Conservation (phyloP, 2,888 invertebrate genomes). For the Nemotelus pantherinus region DNA sequence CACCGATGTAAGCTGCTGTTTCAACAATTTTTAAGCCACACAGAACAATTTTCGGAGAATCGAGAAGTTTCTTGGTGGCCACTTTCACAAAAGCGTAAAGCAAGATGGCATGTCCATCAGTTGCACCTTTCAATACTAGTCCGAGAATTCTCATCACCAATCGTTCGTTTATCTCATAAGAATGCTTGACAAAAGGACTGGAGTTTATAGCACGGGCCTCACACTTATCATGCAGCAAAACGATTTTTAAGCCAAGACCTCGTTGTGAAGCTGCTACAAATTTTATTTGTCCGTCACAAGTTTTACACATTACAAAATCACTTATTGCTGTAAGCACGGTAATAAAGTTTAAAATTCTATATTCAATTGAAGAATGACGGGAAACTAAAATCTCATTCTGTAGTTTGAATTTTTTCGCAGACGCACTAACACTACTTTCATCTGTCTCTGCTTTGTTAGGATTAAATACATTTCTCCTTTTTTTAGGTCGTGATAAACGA, state of each 20-base stretch:
- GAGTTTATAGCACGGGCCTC: conserved; percentile 50
- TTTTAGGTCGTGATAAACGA: background rate
- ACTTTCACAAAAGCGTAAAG: background rate
- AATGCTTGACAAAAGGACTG: conserved; percentile 30
- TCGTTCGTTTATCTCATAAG: conserved; percentile 45
- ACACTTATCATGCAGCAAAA: conserved; percentile 53
- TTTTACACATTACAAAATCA: conserved; percentile 47
- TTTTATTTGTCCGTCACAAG: conserved; percentile 51
- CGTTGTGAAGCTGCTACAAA: conserved; percentile 52
- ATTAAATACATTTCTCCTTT: background rate
- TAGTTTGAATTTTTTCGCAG: conserved; percentile 22
- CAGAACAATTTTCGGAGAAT: too few relatives aligned
- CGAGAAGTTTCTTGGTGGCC: too few relatives aligned
- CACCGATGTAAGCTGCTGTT: too few relatives aligned
- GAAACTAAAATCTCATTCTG: conserved; percentile 21
- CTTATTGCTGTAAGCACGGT: conserved; percentile 50
- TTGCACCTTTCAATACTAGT: background rate
- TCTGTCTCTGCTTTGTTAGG: background rate
- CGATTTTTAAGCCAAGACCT: conserved; percentile 55
- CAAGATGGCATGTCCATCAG: conserved; percentile 12
- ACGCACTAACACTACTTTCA: conserved; percentile 13
- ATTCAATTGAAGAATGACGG: conserved; percentile 48
- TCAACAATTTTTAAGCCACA: too few relatives aligned
- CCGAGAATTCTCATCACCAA: conserved; percentile 17
- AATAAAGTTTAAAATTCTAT: conserved; percentile 46